phyloP scores from a whole-genome alignment of 1,140 invertebrate species.

The Hormaphis cornu region DNA sequence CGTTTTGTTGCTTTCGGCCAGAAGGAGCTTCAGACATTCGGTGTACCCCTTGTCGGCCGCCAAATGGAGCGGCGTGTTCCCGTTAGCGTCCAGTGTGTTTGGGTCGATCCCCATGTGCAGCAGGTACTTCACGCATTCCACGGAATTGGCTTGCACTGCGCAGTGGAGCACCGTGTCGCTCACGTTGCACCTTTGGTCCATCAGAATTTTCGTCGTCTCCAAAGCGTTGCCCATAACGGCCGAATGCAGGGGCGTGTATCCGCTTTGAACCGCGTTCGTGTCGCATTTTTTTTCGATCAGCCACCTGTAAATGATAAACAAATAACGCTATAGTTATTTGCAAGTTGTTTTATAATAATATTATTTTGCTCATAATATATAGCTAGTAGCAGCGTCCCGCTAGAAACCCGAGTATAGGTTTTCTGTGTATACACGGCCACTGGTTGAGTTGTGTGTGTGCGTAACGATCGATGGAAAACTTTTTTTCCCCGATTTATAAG shows the following conservation, averaged over 20 bases:
- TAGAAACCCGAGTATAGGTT: too few relatives aligned
- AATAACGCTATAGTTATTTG: too few relatives aligned
- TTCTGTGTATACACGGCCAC: too few relatives aligned
- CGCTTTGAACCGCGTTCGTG: conserved; percentile 46
- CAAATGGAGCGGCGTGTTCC: conserved; percentile 65
- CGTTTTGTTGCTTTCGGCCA: conserved; percentile 35
- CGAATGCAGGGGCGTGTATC: conserved; percentile 66
- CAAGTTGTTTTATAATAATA: too few relatives aligned
- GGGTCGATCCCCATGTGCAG: conserved; percentile 59
- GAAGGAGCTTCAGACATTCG: conserved; percentile 49
- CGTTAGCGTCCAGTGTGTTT: conserved; percentile 57
- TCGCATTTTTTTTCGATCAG: conserved; percentile 57
- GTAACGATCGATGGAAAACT: too few relatives aligned
- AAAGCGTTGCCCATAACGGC: conserved; percentile 68
- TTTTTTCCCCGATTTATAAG: too few relatives aligned
- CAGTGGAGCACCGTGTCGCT: conserved; percentile 68
- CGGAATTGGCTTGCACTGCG: conserved; percentile 61
- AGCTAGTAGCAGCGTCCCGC: too few relatives aligned
- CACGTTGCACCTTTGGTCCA: conserved; percentile 53
- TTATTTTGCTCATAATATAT: too few relatives aligned
- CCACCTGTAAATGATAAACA: conserved; percentile 42
- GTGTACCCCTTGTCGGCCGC: conserved; percentile 62
- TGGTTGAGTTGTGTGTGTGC: too few relatives aligned
- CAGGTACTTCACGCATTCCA: conserved; percentile 62
- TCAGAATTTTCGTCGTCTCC: conserved; percentile 59